Base-by-base conservation (phyloP, 2,888 invertebrate species). In the Ceramica pisi region DNA sequence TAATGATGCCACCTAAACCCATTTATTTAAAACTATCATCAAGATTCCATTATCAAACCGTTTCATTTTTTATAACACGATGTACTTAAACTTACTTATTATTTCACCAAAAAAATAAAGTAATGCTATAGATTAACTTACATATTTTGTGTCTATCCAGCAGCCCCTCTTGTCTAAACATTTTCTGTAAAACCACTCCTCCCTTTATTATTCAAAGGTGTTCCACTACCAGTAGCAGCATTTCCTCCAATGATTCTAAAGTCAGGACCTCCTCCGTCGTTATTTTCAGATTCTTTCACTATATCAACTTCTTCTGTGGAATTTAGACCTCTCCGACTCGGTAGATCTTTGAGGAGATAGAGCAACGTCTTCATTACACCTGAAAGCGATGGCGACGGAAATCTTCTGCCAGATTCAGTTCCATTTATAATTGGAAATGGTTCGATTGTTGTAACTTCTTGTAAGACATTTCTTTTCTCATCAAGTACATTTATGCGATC, bases 221-320 rank as follows among this genome's bases (percentile, higher is more conserved):
- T 86, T 0, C 95, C 95, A 76, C 94, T 95, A 8, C 92, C 89
- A 0, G 92, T 93, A 0, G 95, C 95, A 10, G 94, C 87, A 31
- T 85, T 87, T 1, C 95, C 95, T 5, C 95, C 95, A 44, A 95
- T 89, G 12, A 95, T 95, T 74, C 92, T 91, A 71, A 88, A 90
- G 46, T 83, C 89, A n/a, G 88, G 90, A 16, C 41, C 60, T 3
- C 82, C 87, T 14, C 70, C 84, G 31, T 80, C 82, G 21, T 60
- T 67, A 44, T 64, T 61, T 61, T 80, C 69, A 26, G 78, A 67
- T 26, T 78, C 81, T 19, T 61, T 68, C 3, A 41, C 31, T n/a
- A 51, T 53, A 38, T 74, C 64, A 12, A 56, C 31, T 44, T 9
- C 64, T 31, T 64, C 64, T 6, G 78, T 70, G 2, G 74, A 46